These are phyloP conservation scores for Hypanus sabinus DNA, from an alignment of 2,113 vertebrate genomes.

Conservation along the genomic window DNA sequence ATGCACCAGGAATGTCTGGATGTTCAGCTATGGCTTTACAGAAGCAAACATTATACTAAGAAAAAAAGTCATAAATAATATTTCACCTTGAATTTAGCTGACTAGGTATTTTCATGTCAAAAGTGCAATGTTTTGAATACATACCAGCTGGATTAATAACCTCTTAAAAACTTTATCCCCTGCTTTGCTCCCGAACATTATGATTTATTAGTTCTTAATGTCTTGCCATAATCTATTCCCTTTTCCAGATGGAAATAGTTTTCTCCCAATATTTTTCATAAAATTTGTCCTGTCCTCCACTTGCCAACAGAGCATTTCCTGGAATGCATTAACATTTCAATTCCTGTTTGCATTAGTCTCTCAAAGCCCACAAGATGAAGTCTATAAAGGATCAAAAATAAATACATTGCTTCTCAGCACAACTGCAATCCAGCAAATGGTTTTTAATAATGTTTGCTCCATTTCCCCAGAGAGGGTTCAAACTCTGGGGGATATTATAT, in stretches of 20 bases:
- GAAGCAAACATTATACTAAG: background rate
- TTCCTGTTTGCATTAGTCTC: background rate
- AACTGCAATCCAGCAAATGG: background rate
- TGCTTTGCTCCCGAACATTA: background rate
- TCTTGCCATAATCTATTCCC: background rate
- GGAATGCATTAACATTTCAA: background rate
- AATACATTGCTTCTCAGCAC: background rate
- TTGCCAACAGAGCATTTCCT: background rate
- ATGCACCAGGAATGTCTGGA: background rate
- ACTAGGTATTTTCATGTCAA: background rate
- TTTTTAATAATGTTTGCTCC: background rate
- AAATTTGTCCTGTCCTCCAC: background rate
- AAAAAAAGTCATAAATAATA: background rate
- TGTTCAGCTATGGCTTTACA: background rate
- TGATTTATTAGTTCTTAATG: constrained; percentile 25
- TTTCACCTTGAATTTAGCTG: background rate
- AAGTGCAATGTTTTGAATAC: background rate
- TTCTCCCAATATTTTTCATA: background rate
- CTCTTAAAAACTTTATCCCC: background rate
- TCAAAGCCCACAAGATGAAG: background rate
- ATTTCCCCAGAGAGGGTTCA: background rate
- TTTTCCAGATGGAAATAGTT: background rate
- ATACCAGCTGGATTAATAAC: background rate
- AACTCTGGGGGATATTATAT: background rate
- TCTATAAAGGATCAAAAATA: background rate